Conservation (phyloP, 2,113 vertebrate genomes). For the Gymnarchus niloticus region DNA sequence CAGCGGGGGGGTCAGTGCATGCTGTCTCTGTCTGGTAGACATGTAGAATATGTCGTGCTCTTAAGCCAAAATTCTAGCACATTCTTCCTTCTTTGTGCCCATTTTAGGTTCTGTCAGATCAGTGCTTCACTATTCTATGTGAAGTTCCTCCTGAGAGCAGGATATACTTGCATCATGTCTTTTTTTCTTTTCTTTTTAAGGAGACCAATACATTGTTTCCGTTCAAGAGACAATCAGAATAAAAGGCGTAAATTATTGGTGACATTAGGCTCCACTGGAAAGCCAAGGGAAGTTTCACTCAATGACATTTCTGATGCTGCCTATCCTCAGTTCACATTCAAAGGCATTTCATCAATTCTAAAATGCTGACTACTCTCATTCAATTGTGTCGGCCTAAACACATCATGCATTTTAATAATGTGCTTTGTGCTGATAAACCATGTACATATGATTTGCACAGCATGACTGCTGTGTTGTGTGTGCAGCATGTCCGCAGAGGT, state of each 20-base stretch:
- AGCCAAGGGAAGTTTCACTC: neutral
- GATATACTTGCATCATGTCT: no score
- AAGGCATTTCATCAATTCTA: neutral
- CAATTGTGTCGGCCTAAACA: neutral
- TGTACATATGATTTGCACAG: neutral
- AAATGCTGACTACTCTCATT: neutral
- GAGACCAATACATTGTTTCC: neutral
- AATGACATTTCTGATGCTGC: neutral
- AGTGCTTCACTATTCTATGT: no score
- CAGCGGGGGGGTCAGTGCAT: no score
- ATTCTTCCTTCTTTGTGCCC: no score
- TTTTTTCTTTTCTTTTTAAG: neutral
- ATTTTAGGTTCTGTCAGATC: no score
- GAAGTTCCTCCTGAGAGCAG: neutral
- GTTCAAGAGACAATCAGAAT: neutral
- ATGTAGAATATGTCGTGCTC: no score
- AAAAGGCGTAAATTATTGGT: neutral
- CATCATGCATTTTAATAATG: neutral
- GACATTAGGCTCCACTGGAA: no score
- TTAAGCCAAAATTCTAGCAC: no score
- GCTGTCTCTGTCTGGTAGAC: no score
- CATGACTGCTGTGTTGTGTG: neutral
- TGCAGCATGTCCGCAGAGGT: no score
- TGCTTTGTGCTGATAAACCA: neutral
- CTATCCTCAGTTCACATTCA: neutral